Evolutionary conservation across 2,888 invertebrate species (phyloP).

Genomic region (Agrotis puta): DNA sequence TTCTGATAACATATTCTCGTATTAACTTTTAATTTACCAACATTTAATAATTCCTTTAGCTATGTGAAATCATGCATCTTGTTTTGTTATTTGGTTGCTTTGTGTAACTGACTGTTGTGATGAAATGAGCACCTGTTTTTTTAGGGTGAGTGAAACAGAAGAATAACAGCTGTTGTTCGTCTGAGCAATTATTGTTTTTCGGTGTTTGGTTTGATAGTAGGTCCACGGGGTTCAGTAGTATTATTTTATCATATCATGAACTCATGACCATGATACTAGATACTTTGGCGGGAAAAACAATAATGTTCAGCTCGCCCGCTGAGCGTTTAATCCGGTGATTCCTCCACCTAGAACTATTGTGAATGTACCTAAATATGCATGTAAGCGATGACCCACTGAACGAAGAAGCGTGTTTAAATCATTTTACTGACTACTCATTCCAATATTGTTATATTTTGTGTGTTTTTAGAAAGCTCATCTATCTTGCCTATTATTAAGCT

Average conservation of each 20-base stretch:
- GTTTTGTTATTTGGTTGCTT: not conserved
- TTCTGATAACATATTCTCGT: not conserved
- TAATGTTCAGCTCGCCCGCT: not conserved
- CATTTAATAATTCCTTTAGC: not conserved
- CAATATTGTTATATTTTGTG: too few species aligned
- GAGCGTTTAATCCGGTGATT: not conserved
- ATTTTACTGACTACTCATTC: too few species aligned
- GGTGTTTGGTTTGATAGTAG: too few species aligned
- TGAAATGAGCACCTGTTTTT: not conserved
- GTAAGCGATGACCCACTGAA: too few species aligned
- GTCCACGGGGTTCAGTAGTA: too few species aligned
- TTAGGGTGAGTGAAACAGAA: constrained; percentile 18
- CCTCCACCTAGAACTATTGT: too few species aligned
- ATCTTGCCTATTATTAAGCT: too few species aligned
- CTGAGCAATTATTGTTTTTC: not conserved
- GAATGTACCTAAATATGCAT: too few species aligned
- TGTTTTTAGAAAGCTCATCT: too few species aligned
- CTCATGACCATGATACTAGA: not conserved
- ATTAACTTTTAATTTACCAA: not conserved
- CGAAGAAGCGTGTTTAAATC: too few species aligned
- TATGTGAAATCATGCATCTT: not conserved
- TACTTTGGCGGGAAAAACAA: constrained; percentile 24
- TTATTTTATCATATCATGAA: not conserved
- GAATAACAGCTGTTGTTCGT: constrained; percentile 5
- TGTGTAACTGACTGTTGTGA: not conserved